Percentiles rank a stretch among this genome's conserved stretches.
These are phyloP conservation scores for Caiman crocodilus DNA, from an alignment of 2,797 vertebrate genomes.

Conservation along the genomic window DNA sequence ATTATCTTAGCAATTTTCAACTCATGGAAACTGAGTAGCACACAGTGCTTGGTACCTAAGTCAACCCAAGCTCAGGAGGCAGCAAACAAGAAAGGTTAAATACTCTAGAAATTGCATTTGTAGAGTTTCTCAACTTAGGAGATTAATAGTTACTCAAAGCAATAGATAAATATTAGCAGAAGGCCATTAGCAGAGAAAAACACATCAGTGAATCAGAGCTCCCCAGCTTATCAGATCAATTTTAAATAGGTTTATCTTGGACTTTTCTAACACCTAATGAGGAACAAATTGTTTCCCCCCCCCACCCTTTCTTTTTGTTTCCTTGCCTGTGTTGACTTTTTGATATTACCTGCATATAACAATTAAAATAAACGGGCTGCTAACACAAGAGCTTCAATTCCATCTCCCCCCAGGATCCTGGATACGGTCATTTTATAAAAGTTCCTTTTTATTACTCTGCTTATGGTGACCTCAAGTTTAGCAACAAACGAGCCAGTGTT, in stretches of 20 bases:
- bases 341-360: slow-evolving; percentile 61
- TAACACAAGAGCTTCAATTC: slow-evolving; percentile 65
- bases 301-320: slow-evolving; percentile 53
- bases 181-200: slow-evolving; percentile 79
- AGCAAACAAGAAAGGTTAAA: slow-evolving; percentile 79
- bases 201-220: slow-evolving; percentile 76
- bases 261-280: slow-evolving; percentile 78
- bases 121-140: slow-evolving; percentile 75
- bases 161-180: slow-evolving; percentile 83
- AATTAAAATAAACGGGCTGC: slow-evolving; percentile 75
- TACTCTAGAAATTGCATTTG: slow-evolving; percentile 78
- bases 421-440: slow-evolving; percentile 59
- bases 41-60: slow-evolving; percentile 53
- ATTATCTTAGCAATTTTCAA: slow-evolving; percentile 64
- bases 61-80: slow-evolving; percentile 68
- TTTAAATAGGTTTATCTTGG: slow-evolving; percentile 82
- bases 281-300: slow-evolving; percentile 71
- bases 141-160: slow-evolving; percentile 81
- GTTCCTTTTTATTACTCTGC: slow-evolving; percentile 64
- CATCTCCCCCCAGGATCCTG: slow-evolving; percentile 57
- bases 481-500: slow-evolving; percentile 13
- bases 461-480: slow-evolving; percentile 48
- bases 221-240: slow-evolving; percentile 81
- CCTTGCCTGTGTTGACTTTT: slow-evolving; percentile 74
- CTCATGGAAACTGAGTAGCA: slow-evolving; percentile 67